Base-by-base conservation (phyloP, 1,140 invertebrate genomes). In the Oedothorax gibbosus region DNA sequence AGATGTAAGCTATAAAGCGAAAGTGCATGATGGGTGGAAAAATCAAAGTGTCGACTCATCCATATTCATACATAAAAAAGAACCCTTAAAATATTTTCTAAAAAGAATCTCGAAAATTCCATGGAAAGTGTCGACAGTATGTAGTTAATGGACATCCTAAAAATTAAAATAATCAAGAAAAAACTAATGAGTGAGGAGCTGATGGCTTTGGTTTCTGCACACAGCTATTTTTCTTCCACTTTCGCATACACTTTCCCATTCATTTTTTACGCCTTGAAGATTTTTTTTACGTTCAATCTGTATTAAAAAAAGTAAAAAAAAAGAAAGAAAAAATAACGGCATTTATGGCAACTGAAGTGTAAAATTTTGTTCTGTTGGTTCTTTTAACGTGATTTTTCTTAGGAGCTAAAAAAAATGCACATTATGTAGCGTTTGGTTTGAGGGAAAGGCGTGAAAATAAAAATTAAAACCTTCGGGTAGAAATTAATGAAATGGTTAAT, bases 401-500 rank as follows among this genome's bases (percentile, higher is more conserved):
- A 82, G 73, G 35, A 82, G 35, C 14, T 51, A 77, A 77, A 64
- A 50, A 35, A 71, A 50, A 64, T 21, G 49, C 65, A 73, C 56
- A 82, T 72, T 82, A 82, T 82, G 53, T 50, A 64, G 68, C 35
- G 50, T 65, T 72, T 56, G 35, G 68, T 51, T 65, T 10, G 18
- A 35, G 50, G 50, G 15, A 15, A 79, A 71, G 57, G 80, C 73
- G 80, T 82, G 80, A 82, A 82, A 82, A 73, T 82, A 82, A 82
- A 82, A 82, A 82, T 80, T 57, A 71, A 68, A 73, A 82, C 66
- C 57, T 82, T 73, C 57, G 68, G 69, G 80, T 50, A 82, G 69
- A 82, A 82, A 82, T 82, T 82, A 82, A 82, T 82, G 80, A 82
- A 82, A 82, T 82, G 80, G 80, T 82, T 82, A 82, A 82, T 82